phyloP scores from a whole-genome alignment of 2,888 invertebrate species.

The Noctua janthe region DNA sequence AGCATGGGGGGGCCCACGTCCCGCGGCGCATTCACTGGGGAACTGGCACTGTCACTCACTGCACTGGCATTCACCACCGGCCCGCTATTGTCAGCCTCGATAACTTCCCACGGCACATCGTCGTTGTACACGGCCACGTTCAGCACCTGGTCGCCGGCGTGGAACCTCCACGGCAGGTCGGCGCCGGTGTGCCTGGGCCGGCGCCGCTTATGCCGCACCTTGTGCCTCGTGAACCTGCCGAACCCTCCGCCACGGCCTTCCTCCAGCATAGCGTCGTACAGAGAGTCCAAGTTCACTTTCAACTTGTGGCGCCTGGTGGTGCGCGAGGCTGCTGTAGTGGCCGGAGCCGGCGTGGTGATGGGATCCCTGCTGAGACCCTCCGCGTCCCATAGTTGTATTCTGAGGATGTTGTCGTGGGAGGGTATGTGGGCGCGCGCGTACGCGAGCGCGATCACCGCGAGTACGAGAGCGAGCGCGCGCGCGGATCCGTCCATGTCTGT shows the following conservation, averaged over 20 bases:
- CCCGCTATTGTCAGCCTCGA: conserved; percentile 80
- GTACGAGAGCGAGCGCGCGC: conserved; percentile 80
- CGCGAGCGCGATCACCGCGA: conserved; percentile 83
- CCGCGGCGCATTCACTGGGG: conserved; percentile 79
- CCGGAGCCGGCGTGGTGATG: conserved; percentile 72
- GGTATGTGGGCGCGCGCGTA: conserved; percentile 84
- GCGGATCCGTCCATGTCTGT: conserved; percentile 83
- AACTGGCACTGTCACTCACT: conserved; percentile 87
- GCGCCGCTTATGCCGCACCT: conserved; percentile 87
- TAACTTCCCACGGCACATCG: conserved; percentile 88
- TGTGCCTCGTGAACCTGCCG: conserved; percentile 84
- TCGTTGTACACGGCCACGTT: conserved; percentile 90
- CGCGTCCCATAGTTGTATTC: conserved; percentile 88
- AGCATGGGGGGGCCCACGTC: conserved; percentile 86
- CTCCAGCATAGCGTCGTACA: conserved; percentile 86
- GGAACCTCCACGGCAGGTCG: conserved; percentile 89
- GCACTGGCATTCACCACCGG: conserved; percentile 81
- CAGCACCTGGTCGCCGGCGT: conserved; percentile 87
- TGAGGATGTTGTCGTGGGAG: conserved; percentile 87
- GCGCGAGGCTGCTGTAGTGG: conserved; percentile 60
- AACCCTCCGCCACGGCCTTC: conserved; percentile 82
- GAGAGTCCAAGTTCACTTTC: conserved; percentile 83
- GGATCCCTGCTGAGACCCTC: conserved; percentile 86
- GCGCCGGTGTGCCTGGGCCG: conserved; percentile 83
- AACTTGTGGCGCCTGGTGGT: conserved; percentile 76